Evolutionary conservation across 2,113 vertebrate genomes (phyloP).

Genomic region (Quiscalus mexicanus): DNA sequence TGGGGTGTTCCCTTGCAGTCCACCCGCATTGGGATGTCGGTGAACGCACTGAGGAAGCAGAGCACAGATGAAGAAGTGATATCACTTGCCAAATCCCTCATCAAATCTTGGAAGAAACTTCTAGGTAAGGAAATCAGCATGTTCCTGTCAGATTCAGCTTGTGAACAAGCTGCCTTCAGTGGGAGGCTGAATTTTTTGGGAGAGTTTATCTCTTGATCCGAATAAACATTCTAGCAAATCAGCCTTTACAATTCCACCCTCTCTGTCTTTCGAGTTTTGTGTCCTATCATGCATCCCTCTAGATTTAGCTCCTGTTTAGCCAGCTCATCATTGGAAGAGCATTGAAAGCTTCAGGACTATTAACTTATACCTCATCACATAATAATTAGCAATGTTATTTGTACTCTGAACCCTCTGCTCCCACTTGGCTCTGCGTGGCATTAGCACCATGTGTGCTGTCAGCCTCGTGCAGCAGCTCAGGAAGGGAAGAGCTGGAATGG

Average conservation of each 20-base stretch:
- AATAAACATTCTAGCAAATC: not conserved
- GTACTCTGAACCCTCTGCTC: not conserved
- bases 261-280: not conserved
- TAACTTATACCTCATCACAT: not conserved
- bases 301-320: not conserved
- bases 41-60: constrained; percentile 94
- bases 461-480: not conserved
- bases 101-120: constrained; percentile 98
- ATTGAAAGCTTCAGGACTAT: not conserved
- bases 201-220: not conserved
- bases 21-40: constrained; percentile 94
- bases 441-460: not conserved
- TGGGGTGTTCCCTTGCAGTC: constrained; percentile 77
- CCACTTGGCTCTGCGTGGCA: not conserved
- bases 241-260: not conserved
- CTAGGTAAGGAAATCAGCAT: constrained; percentile 75
- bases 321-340: not conserved
- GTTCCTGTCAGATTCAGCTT: not conserved
- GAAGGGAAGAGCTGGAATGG: not conserved
- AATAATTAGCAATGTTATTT: not conserved
- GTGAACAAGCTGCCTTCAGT: not conserved
- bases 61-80: constrained; percentile 94
- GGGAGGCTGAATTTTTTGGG: not conserved
- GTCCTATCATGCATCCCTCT: not conserved
- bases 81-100: constrained; percentile 90